Evolutionary conservation across 1,140 invertebrate species (phyloP), one percentile per base, ranked within the genome.

Genomic region (Brachionus asplanchnoidis): DNA sequence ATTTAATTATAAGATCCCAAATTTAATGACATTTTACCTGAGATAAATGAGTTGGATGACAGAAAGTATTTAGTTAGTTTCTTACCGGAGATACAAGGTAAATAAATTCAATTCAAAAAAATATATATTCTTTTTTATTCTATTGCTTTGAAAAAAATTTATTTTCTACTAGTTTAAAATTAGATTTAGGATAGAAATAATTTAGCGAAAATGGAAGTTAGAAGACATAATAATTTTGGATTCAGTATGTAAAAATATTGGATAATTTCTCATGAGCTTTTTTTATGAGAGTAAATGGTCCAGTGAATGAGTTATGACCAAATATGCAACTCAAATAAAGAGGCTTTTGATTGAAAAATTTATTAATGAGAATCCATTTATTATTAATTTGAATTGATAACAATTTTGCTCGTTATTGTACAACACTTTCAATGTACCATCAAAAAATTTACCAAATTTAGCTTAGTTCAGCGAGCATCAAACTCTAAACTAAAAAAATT

Each of bases 51-150:
- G 17, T 26, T 77, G 17, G 46, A 77, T 50, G 73, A 77, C 23
- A 77, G 73, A 77, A 77, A 77, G 50, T 77, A 77, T 77, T 77
- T 77, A 4, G 73, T 77, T 50, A 77, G 73, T 50, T 77, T 77
- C 44, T n/a, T 77, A 26, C 73, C 73, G 23, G 44, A 77, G 23
- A 26, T 77, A 77, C 12, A 14, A 77, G 73, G 73, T 77, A 77
- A 50, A 46, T 26, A 50, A 23, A 14, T 50, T 77, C 23, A 40
- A 23, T 75, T 42, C 0, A 8, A 68, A 32, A n/a, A 68, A 28
- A 9, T 68, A 3, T 3, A 11, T n/a, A 50, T 17, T 17, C 7
- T 68, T 68, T 8, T 68, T 32, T 70, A 14, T 36, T 28, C 32
- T 32, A 4, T 70, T 28, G 2, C 28, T 36, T 36, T 40, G 11